Evolutionary conservation across 2,113 vertebrate genomes (phyloP), one percentile per base, ranked within the genome.

Genomic region (Chroicocephalus ridibundus): DNA sequence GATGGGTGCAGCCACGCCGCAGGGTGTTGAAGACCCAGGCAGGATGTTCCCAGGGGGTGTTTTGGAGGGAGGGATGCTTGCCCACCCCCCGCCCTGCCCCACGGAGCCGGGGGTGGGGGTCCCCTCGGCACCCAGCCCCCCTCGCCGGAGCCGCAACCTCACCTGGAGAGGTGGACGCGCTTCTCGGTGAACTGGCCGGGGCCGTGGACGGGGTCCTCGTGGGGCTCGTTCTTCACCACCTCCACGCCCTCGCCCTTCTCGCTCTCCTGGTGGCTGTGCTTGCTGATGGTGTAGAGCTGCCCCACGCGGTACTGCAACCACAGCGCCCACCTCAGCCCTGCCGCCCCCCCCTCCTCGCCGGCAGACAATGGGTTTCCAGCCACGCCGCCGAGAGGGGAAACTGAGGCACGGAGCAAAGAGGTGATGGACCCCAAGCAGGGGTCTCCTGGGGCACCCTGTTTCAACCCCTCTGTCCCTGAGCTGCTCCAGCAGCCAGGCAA

Each of bases 221-320:
- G 98, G 4, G 98, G 90, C 62, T 99, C 98, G 34, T 99, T 99
- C 90, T 93, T 98, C 95, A 99, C 98, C 95, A 99, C 99, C 97
- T 99, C 99, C 90, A 99, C 98, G 0, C 99, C 99, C 88, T 99
- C 99, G 1, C 99, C 99, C 46, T 98, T 98, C 36, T 98, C 98
- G 3, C 99, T 99, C 98, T 99, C 98, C 97, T 99, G 99, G 74
- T 98, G 98, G 93, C 99, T 99, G 98, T 99, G 99, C 95, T 99
- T 99, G 93, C 98, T 99, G 98, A 99, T 99, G 98, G 99, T 99
- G 95, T 99, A 99, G 86, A 99, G 98, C 98, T 99, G 99, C 36
- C 99, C 99, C 17, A 99, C 98, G 68, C 97, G 98, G 93, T 99
- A 99, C 98, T 98, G 97, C 80, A 51, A 75, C 13, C 77, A 88